Conservation (phyloP, 1,140 invertebrate species). For the Microplitis demolitor region DNA sequence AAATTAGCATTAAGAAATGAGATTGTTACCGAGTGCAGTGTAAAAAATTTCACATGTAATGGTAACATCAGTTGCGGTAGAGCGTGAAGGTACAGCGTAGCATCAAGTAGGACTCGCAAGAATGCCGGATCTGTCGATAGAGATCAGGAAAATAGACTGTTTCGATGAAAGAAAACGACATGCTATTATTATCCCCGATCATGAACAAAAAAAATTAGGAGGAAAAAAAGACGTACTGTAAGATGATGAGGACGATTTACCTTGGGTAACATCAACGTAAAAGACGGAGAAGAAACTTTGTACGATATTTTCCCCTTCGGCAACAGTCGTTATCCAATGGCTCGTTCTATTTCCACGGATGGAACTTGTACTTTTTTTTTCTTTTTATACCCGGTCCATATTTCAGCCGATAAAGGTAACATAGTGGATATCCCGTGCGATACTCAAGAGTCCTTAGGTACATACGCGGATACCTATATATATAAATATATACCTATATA, state of each 20-base stretch:
- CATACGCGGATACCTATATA: conserved; percentile 16
- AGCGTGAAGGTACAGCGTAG: no score
- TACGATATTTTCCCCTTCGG: background rate
- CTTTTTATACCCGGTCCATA: conserved; percentile 36
- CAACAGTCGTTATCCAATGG: conserved; percentile 34
- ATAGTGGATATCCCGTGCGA: conserved; percentile 37
- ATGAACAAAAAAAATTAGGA: background rate
- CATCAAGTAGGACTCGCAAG: background rate
- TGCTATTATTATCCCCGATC: conserved; percentile 18
- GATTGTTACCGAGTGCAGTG: no score
- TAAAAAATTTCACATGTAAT: no score
- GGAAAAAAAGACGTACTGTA: background rate
- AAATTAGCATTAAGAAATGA: no score
- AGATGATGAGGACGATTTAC: background rate
- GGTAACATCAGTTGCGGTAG: no score
- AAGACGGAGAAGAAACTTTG: background rate
- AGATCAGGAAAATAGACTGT: conserved; percentile 9
- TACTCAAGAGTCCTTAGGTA: conserved; percentile 33
- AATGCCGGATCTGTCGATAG: background rate
- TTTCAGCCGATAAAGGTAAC: conserved; percentile 51
- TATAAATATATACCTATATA: background rate
- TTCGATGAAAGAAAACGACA: conserved; percentile 21
- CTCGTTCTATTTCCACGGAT: conserved; percentile 40
- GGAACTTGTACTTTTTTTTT: conserved; percentile 32
- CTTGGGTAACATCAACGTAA: background rate